phyloP scores from a whole-genome alignment of 2,113 vertebrate genomes.

The Alaudala cheleensis region DNA sequence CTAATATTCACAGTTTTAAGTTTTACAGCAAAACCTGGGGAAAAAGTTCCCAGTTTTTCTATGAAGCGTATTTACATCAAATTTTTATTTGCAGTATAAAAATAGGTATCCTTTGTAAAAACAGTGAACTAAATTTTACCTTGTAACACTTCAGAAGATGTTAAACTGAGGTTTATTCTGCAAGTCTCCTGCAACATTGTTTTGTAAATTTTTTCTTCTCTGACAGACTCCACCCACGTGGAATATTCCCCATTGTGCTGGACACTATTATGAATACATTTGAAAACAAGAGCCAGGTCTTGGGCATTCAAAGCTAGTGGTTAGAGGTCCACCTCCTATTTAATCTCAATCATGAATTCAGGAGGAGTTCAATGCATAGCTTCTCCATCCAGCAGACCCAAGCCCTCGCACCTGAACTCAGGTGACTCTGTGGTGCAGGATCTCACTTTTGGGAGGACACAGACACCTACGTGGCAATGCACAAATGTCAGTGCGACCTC shows the following conservation, averaged over 20 bases:
- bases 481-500: neutral
- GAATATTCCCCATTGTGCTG: neutral
- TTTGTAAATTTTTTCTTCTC: neutral
- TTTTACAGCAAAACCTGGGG: neutral
- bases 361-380: neutral
- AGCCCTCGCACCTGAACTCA: neutral
- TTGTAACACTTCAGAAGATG: neutral
- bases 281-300: neutral
- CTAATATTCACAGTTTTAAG: neutral
- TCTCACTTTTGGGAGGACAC: neutral
- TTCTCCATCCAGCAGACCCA: neutral
- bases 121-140: neutral
- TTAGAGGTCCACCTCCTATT: neutral
- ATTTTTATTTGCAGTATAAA: neutral
- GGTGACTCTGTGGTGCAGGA: neutral
- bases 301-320: neutral
- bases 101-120: neutral
- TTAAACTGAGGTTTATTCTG: neutral
- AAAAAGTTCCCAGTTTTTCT: neutral
- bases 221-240: neutral
- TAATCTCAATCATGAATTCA: neutral
- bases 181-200: fast-evolving
- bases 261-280: neutral
- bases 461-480: fast-evolving
- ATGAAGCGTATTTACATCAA: neutral